Evolutionary conservation across 2,888 invertebrate genomes (phyloP), one percentile per base, ranked within the genome.

Genomic region (Ceraclea dissimilis): DNA sequence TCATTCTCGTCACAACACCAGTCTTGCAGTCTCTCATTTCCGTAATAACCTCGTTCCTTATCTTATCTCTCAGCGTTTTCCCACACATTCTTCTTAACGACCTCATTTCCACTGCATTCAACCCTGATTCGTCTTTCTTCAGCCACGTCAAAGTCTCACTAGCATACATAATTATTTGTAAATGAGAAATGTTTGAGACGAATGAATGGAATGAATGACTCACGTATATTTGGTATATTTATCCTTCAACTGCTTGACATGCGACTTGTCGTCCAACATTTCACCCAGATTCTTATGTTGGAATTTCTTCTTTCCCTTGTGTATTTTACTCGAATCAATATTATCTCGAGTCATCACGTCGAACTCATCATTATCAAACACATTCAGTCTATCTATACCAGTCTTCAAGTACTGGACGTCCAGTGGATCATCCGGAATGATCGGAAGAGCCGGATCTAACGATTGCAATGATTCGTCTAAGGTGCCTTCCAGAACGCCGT

Each of bases 401-500:
- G 79, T 82, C 62, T 79, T 75, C 1, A 75, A 64, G 69, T 71
- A 81, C 4, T 77, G 69, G 34, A 69, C 66, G 65, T 83, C 85
- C 57, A 79, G 67, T 0, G 71, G 67, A 66, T 86, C 86, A 16
- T 80, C 78, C 0, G 86, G 86, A 62, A 87, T 83, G 60, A 83
- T 77, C 1, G 82, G 81, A 49, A 84, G 70, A 6, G 69, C 70
- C 46, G 72, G 75, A 70, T 86, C 82, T 52, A 77, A 13, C 1
- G 61, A 52, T 49, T 34, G 56, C 16, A 63, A 52, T 1, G 50
- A 50, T 44, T 54, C 51, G 43, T 63, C 75, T 54, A 78, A 66
- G 63, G 79, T 82, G 63, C 84, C 83, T 70, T 94, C 94, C 50
- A 96, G 71, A 58, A 95, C 76, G 49, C 89, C 88, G 68, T 91